Conservation (phyloP, 2,888 invertebrate genomes). For the Epistrophella euchroma region DNA sequence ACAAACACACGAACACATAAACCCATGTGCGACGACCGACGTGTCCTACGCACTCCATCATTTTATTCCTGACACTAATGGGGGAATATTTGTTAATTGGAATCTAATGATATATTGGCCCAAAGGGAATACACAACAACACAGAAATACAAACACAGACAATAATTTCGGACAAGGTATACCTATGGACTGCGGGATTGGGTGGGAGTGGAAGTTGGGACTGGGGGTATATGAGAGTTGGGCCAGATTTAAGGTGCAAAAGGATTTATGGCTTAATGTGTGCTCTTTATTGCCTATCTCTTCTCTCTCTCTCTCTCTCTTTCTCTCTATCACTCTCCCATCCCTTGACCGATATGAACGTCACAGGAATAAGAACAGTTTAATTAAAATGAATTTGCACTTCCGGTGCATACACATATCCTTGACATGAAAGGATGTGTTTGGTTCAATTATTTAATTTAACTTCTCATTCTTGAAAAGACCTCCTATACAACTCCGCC, state of each 20-base stretch:
- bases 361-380: slow-evolving; percentile 23
- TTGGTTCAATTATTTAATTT: slow-evolving; percentile 57
- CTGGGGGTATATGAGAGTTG: not conserved
- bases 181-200: not conserved
- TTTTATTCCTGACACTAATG: slow-evolving; percentile 73
- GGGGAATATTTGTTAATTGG: slow-evolving; percentile 76
- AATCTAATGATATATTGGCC: slow-evolving; percentile 74
- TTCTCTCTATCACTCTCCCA: not conserved
- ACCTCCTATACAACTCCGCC: not conserved
- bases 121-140: slow-evolving; percentile 49
- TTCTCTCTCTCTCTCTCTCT: not conserved
- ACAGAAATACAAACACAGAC: slow-evolving; percentile 2
- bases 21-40: not conserved
- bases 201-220: too few relatives aligned
- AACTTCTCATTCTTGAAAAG: slow-evolving; percentile 50
- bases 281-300: slow-evolving; percentile 59
- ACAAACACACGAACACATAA: not conserved
- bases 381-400: slow-evolving; percentile 70
- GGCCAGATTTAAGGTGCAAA: slow-evolving; percentile 41
- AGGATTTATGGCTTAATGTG: slow-evolving; percentile 71
- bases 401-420: slow-evolving; percentile 20
- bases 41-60: slow-evolving; percentile 71
- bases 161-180: not conserved
- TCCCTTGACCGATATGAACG: not conserved
- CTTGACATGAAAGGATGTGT: slow-evolving; percentile 21